Evolutionary conservation across 2,888 invertebrate genomes (phyloP), one percentile per base, ranked within the genome.

Genomic region (Sinohyriopsis cumingii): DNA sequence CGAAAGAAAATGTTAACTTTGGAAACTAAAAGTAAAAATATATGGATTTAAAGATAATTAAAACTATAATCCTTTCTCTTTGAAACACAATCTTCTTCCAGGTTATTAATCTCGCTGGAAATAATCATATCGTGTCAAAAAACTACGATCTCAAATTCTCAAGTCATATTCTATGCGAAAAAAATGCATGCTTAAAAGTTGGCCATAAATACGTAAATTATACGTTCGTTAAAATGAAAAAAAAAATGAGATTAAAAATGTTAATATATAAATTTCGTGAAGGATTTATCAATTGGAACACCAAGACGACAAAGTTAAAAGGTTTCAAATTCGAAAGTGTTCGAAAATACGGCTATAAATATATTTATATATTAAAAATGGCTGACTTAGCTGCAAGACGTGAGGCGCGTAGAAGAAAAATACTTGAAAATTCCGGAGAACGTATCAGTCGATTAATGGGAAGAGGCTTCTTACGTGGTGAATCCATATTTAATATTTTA

Each of bases 401-500:
- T 24, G 85, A 84, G 73, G 84, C 82, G 24, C 71, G 86, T 59
- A 67, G 81, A 64, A 70, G 73, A 68, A 85, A 83, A 76, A 84
- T 86, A 55, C 71, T 84, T 5, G 77, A 84, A 69, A 81, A 84
- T 71, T 79, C 84, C 0, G 82, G 85, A 71, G 79, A 79, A 66
- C 78, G 86, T 45, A 79, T 86, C 79, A 82, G 82, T 60, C 73
- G 69, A 67, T 73, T 84, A 12, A 65, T 81, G 20, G 82, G 82
- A 22, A 65, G 45, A 45, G 12, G 15, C 12, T 45, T 45, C 45
- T 15, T 15, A 45, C 45, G 45, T 45, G 45, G 45, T 45, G 15
- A 12, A 15, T 45, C 15, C 12, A 45, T 45, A 45, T 45, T 45
- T 2, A 45, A 45, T 45, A 45, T 15, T 45, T 45, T 45, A 2